Conservation (phyloP, 2,888 invertebrate species). For the Nephrocerus scutellatus region DNA sequence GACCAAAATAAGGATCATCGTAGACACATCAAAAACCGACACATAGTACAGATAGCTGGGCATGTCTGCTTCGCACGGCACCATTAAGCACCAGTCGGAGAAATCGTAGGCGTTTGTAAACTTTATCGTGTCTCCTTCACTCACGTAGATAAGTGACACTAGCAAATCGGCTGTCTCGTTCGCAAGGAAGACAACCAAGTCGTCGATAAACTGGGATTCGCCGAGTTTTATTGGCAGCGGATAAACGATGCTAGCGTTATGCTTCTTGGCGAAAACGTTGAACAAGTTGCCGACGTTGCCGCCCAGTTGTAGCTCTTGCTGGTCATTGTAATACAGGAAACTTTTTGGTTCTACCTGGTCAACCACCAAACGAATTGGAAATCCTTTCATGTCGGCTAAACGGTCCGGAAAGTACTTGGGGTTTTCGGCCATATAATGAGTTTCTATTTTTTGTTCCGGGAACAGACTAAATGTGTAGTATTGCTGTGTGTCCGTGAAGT, state of each 20-base stretch:
- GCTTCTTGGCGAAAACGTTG: constrained; percentile 13
- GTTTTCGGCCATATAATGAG: background rate
- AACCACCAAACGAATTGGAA: constrained; percentile 11
- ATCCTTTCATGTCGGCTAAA: constrained; percentile 13
- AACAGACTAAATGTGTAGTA: constrained; percentile 2
- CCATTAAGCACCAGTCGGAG: constrained; percentile 15
- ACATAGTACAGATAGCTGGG: constrained; percentile 19
- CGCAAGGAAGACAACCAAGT: constrained; percentile 7
- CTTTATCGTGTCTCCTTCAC: background rate
- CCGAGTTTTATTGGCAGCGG: constrained; percentile 3
- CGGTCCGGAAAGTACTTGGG: constrained; percentile 13
- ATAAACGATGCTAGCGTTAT: constrained; percentile 16
- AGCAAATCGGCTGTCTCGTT: constrained; percentile 20
- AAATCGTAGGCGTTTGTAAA: constrained; percentile 12
- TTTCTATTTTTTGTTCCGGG: background rate
- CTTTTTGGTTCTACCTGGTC: constrained; percentile 12
- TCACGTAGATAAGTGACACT: background rate
- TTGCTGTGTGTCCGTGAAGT: background rate
- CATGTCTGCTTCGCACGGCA: constrained; percentile 20
- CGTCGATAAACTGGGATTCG: background rate
- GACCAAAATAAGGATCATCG: constrained; percentile 5
- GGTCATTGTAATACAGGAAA: constrained; percentile 7
- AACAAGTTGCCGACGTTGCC: constrained; percentile 17
- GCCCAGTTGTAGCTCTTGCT: constrained; percentile 7
- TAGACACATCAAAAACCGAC: constrained; percentile 14